Percentiles rank a stretch among this genome's conserved stretches.
These are phyloP conservation scores for Propithecus perrieri DNA, from an alignment of 2,797 vertebrate species.

Conservation along the genomic window DNA sequence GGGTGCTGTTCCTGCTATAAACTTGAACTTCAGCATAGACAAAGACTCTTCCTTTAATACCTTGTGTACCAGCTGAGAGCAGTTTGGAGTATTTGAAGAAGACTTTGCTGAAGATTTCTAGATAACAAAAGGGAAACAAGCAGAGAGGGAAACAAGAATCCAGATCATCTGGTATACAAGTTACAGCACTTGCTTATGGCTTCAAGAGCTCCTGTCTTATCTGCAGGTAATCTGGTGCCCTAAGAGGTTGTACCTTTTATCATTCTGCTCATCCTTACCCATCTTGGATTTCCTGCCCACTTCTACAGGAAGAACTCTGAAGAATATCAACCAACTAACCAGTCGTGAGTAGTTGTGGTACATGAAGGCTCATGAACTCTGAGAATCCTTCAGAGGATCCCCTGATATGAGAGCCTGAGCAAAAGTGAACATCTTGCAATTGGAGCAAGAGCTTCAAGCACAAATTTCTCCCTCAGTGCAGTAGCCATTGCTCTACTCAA, in stretches of 20 bases:
- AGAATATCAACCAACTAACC: neutral
- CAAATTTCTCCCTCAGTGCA: neutral
- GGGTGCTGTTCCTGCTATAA: neutral
- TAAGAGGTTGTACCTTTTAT: neutral
- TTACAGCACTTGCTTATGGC: neutral
- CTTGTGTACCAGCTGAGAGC: neutral
- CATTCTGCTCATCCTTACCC: neutral
- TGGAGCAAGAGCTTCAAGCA: neutral
- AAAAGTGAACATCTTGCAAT: neutral
- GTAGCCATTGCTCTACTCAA: neutral
- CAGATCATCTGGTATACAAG: neutral
- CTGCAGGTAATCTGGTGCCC: neutral
- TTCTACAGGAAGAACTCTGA: neutral
- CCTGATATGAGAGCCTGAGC: neutral
- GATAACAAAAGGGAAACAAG: neutral
- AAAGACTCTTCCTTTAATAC: neutral
- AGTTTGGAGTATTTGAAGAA: neutral
- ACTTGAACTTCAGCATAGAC: neutral
- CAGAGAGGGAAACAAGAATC: neutral
- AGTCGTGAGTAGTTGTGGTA: neutral
- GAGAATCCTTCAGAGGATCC: neutral
- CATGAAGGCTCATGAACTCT: neutral
- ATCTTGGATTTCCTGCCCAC: neutral
- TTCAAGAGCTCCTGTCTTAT: neutral
- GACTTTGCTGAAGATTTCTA: neutral